Conservation (phyloP, 2,797 vertebrate species). For the Danio tinwini region DNA sequence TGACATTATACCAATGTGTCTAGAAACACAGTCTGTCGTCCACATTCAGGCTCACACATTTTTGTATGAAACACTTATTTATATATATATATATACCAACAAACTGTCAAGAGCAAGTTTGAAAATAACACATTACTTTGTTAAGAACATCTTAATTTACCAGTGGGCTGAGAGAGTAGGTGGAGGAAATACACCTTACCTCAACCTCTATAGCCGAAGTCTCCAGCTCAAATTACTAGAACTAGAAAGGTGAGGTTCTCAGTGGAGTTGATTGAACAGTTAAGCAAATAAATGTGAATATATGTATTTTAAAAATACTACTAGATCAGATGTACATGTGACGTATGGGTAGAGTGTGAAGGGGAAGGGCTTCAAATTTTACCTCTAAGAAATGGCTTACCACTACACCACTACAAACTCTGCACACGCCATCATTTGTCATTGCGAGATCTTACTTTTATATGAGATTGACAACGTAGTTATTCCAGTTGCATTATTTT, state of each 20-base stretch:
- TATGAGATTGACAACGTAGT: too few species aligned
- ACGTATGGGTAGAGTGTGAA: background rate
- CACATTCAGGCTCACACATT: slow-evolving; percentile 1
- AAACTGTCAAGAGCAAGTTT: background rate
- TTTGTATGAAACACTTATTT: slow-evolving; percentile 20
- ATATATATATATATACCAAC: background rate
- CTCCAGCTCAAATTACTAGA: background rate
- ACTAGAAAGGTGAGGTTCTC: background rate
- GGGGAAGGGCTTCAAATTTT: too few species aligned
- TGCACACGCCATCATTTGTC: too few species aligned
- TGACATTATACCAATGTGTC: slow-evolving; percentile 32
- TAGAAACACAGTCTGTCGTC: background rate
- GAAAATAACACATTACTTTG: background rate
- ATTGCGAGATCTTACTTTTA: too few species aligned
- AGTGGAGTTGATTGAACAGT: background rate
- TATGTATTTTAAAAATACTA: background rate
- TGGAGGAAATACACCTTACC: background rate
- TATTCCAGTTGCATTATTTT: too few species aligned
- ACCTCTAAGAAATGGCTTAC: too few species aligned
- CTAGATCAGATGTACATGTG: background rate
- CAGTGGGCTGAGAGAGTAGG: background rate
- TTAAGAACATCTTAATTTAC: slow-evolving; percentile 1
- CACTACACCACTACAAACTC: too few species aligned
- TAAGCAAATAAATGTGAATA: too few species aligned
- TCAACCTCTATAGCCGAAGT: background rate